Percentiles rank a stretch among this genome's conserved stretches.
phyloP scores from a whole-genome alignment of 2,113 vertebrate genomes.

The Sinocyclocheilus maitianheensis region DNA sequence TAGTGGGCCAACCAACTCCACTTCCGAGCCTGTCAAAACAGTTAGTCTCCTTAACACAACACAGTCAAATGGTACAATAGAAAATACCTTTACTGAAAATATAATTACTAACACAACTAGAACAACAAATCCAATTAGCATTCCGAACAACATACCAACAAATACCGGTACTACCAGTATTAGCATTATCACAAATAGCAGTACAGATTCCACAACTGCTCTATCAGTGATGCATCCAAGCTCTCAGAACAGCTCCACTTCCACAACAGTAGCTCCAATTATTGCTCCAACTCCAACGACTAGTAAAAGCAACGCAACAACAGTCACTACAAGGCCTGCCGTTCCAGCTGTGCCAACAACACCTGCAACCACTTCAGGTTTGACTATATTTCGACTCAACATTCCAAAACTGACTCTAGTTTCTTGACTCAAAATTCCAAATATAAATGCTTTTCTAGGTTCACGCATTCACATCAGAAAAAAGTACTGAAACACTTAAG shows the following conservation, averaged over 20 bases:
- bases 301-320: neutral
- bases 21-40: constrained; percentile 9
- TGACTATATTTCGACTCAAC: neutral
- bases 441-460: neutral
- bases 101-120: neutral
- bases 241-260: constrained; percentile 9
- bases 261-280: neutral
- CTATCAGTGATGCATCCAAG: neutral
- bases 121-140: neutral
- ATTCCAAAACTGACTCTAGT: neutral
- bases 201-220: neutral
- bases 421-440: neutral
- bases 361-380: neutral
- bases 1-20: neutral
- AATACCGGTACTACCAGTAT: neutral
- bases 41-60: constrained; percentile 11
- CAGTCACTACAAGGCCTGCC: neutral
- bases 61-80: constrained; percentile 13
- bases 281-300: neutral
- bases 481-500: neutral
- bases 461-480: neutral
- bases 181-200: neutral
- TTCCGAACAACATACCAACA: neutral
- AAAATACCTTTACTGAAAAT: neutral
- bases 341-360: neutral